These are phyloP conservation scores for Aplodontia rufa DNA, from an alignment of 2,113 vertebrate genomes.

Conservation along the genomic window DNA sequence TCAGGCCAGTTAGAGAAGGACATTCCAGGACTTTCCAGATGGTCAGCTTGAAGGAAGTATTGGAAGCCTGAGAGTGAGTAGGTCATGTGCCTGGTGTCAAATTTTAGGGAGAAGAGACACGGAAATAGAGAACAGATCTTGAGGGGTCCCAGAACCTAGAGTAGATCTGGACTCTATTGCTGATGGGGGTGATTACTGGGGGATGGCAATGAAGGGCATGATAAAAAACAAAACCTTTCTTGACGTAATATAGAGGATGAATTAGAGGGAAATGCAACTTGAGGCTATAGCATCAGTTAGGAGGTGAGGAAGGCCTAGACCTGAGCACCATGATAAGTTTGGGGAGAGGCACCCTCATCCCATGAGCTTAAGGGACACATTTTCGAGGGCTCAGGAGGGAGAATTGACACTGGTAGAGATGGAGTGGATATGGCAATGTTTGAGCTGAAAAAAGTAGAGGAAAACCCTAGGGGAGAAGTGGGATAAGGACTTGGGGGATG, in stretches of 20 bases:
- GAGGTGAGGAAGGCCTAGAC: neutral
- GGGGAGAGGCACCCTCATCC: neutral
- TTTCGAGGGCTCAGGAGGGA: neutral
- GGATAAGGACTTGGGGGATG: neutral
- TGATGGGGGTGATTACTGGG: neutral
- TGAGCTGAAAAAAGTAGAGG: neutral
- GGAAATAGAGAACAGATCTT: neutral
- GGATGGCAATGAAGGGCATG: neutral
- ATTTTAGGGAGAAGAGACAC: neutral
- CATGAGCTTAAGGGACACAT: neutral
- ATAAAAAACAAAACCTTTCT: neutral
- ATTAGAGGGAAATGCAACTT: neutral
- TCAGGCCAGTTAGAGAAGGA: neutral
- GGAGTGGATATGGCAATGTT: neutral
- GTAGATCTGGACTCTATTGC: neutral
- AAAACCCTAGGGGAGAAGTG: neutral
- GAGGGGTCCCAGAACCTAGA: neutral
- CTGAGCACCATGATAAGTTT: too few relatives aligned
- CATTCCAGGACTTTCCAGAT: neutral
- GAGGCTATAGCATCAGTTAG: neutral
- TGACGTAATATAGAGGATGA: neutral
- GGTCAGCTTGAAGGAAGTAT: neutral
- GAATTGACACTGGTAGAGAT: neutral
- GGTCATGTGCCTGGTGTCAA: neutral
- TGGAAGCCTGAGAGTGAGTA: neutral